Evolutionary conservation across 2,888 invertebrate species (phyloP), one percentile per base, ranked within the genome.

Genomic region (Flabesymbios commensalis): DNA sequence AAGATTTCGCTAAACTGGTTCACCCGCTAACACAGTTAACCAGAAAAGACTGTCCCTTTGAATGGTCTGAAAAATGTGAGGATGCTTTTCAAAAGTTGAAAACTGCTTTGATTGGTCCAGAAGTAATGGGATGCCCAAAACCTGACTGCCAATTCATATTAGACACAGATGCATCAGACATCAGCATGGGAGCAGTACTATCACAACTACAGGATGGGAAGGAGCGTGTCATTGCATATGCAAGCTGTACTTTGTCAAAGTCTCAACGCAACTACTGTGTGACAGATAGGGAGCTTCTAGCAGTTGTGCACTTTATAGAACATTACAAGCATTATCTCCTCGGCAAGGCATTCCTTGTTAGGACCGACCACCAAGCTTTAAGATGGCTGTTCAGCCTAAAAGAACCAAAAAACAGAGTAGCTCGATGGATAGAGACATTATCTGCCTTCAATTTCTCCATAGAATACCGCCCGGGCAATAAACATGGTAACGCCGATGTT

Each of bases 301-400:
- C 65, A 1, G 55, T 59, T 17, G 49, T 70, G 2, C 47, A 48
- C 14, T 68, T 68, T 56, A 52, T 72, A 3, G 65, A 63, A 36
- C 59, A 71, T 19, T 73, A 65, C 48, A 54, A 63, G 22, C 69
- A 63, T 42, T 74, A 68, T 51, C 59, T 74, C 22, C 64, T 58
- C 39, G 69, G 68, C 4, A 45, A 55, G 42, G 3, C 59, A 7
- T 69, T 72, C 58, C 29, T 61, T 2, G 59, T 72, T 1, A 33
- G 71, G n/a, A 68, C 71, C 24, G 72, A 72, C 57, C 72, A 74
- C 59, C 58, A 62, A 2, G 65, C 72, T 1, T 47, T 71, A 4
- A 24, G 19, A n/a, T 71, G 71, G 67, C 28, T 67, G 26, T 39
- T 55, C n/a, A n/a, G n/a, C n/a, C n/a, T n/a, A n/a, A n/a, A n/a